A percentile compares a stretch with the other conserved stretches of the same genome.
Conservation (phyloP, 1,140 invertebrate genomes). For the Bactericera cockerelli region DNA sequence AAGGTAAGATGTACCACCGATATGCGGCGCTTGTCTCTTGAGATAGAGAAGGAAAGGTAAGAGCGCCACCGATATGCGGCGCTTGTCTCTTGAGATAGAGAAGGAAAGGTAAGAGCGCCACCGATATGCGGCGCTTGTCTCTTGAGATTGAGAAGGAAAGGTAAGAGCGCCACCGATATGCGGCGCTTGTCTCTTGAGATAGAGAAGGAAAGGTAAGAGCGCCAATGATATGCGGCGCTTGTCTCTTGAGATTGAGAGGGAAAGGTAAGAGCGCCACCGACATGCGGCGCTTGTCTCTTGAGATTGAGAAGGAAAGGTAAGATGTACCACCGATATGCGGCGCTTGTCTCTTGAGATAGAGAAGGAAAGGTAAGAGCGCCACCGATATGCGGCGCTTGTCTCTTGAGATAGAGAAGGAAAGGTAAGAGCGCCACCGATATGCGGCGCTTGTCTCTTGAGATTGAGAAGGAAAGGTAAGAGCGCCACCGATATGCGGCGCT, state of each 20-base stretch:
- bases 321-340: constrained; percentile 75
- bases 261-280: too few species aligned
- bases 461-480: too few species aligned
- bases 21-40: constrained; percentile 73
- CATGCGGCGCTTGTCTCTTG: constrained; percentile 73
- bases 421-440: constrained; percentile 62
- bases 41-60: too few species aligned
- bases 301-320: too few species aligned
- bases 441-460: constrained; percentile 72
- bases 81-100: constrained; percentile 71
- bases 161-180: constrained; percentile 59
- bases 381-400: constrained; percentile 82
- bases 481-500: constrained; percentile 74
- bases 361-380: too few species aligned
- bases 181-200: constrained; percentile 75
- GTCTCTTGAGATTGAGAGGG: too few species aligned
- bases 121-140: constrained; percentile 79
- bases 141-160: too few species aligned
- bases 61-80: constrained; percentile 70
- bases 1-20: too few species aligned
- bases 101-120: too few species aligned
- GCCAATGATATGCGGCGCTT: constrained; percentile 83
- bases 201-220: too few species aligned
- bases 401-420: too few species aligned
- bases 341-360: constrained; percentile 71